phyloP scores from a whole-genome alignment of 2,113 vertebrate species.

The Bos javanicus region DNA sequence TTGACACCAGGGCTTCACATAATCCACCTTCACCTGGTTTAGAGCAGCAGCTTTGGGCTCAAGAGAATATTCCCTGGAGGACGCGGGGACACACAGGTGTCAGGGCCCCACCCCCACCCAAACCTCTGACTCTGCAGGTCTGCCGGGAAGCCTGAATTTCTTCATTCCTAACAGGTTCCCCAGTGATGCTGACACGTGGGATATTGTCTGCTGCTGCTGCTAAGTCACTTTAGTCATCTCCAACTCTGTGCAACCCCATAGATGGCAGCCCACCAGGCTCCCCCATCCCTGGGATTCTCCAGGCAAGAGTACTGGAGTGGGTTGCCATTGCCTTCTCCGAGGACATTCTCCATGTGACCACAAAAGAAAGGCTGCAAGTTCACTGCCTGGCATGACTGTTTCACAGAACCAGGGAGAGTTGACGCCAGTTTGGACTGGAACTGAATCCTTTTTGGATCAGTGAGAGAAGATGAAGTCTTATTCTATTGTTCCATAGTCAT shows the following conservation, averaged over 20 bases:
- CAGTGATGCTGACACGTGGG: not conserved
- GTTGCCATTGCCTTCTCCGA: no score
- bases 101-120: not conserved
- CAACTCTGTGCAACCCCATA: no score
- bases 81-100: not conserved
- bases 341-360: not conserved
- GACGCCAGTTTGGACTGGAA: not conserved
- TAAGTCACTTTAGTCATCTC: no score
- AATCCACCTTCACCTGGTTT: not conserved
- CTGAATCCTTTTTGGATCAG: not conserved
- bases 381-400: not conserved
- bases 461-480: no score
- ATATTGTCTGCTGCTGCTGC: no score
- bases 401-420: not conserved
- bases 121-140: not conserved
- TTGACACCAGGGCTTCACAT: not conserved
- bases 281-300: no score
- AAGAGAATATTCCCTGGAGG: not conserved
- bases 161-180: not conserved
- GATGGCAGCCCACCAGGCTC: no score
- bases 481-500: not conserved
- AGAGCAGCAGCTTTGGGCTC: not conserved
- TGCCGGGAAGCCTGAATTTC: not conserved
- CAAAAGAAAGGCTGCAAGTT: not conserved
- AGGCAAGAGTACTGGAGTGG: no score